phyloP scores from a whole-genome alignment of 1,140 invertebrate genomes.

The Leptinotarsa lineolata region DNA sequence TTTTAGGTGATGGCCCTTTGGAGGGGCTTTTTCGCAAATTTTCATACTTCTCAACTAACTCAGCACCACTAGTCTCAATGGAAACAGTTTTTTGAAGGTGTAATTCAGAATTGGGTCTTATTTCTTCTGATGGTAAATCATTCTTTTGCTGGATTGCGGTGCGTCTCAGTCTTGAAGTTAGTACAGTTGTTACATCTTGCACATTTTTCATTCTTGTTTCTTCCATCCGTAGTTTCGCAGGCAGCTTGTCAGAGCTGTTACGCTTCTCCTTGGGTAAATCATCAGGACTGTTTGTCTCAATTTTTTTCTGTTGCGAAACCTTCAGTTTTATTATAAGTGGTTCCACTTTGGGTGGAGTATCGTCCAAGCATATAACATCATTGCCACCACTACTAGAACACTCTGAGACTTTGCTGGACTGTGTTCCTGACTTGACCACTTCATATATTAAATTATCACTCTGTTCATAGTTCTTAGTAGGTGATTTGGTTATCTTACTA shows the following conservation, averaged over 20 bases:
- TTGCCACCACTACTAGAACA: neutral
- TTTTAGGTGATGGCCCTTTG: too few species aligned
- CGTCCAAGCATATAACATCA: neutral
- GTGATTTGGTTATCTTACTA: neutral
- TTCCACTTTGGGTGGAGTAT: constrained; percentile 21
- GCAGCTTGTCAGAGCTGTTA: too few species aligned
- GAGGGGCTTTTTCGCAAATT: too few species aligned
- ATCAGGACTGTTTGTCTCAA: neutral
- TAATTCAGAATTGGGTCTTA: neutral
- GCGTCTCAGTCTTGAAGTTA: too few species aligned
- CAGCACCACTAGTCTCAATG: too few species aligned
- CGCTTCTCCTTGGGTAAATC: neutral
- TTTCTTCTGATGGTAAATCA: neutral
- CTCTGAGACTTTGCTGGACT: neutral
- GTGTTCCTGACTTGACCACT: constrained; percentile 10
- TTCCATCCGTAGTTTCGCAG: too few species aligned
- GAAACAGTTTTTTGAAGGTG: too few species aligned
- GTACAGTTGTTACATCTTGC: too few species aligned
- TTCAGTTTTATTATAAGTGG: constrained; percentile 16
- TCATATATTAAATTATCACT: constrained; percentile 23
- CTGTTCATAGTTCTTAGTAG: constrained; percentile 4
- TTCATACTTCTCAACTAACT: too few species aligned
- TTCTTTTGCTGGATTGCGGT: neutral
- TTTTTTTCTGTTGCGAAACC: constrained; percentile 13
- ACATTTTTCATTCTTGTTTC: too few species aligned